A percentile compares a stretch with the other conserved stretches of the same genome.
Evolutionary conservation across 2,888 invertebrate genomes (phyloP).

Genomic region (Parnassius apollo): DNA sequence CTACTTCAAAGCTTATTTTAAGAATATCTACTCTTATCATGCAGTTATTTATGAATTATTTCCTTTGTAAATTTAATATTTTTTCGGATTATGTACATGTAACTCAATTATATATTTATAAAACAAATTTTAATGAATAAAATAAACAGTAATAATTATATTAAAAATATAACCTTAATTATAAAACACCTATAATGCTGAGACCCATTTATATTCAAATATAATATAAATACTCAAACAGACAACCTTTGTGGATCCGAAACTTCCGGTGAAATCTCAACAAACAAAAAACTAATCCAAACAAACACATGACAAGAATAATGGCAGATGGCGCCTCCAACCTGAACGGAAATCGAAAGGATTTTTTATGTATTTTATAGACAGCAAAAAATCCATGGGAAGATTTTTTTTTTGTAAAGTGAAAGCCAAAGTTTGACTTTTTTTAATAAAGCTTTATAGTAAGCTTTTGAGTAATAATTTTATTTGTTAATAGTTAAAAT

Average conservation of each 20-base stretch:
- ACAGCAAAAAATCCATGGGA: conserved; percentile 60
- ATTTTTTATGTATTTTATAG: conserved; percentile 49
- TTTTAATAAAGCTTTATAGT: conserved; percentile 10
- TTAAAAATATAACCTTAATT: too few species aligned
- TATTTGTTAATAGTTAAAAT: not conserved
- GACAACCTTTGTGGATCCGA: conserved; percentile 47
- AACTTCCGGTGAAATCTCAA: conserved; percentile 71
- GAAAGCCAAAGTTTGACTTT: conserved; percentile 51
- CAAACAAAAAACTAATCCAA: conserved; percentile 59
- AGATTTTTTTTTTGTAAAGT: conserved; percentile 49
- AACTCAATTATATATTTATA: too few species aligned
- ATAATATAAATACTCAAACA: conserved; percentile 57
- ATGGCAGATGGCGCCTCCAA: conserved; percentile 73
- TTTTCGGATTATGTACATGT: too few species aligned
- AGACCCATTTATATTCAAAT: conserved; percentile 35
- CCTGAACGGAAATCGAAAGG: conserved; percentile 76
- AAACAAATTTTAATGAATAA: too few species aligned
- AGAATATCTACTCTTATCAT: too few species aligned
- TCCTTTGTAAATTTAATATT: too few species aligned
- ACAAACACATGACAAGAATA: conserved; percentile 70
- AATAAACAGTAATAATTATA: too few species aligned
- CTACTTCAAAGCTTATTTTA: too few species aligned
- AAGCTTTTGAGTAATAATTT: not conserved
- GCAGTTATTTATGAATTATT: too few species aligned
- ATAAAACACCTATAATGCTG: too few species aligned